phyloP scores from a whole-genome alignment of 2,797 vertebrate species.

The Poecilia wingei region DNA sequence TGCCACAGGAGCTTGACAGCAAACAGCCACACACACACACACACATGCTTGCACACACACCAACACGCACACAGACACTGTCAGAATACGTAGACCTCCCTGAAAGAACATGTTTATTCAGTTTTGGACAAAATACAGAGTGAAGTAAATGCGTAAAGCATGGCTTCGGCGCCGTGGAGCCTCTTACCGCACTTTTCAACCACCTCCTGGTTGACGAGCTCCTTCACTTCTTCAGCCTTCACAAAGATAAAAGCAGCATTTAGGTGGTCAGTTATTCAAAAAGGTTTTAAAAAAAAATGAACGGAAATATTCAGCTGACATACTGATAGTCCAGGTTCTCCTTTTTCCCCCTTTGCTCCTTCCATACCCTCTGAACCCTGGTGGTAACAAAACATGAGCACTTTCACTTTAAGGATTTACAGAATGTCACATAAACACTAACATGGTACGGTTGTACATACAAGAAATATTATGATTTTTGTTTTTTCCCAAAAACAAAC shows the following conservation, averaged over 20 bases:
- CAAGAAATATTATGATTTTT: not conserved
- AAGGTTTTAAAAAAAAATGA: not conserved
- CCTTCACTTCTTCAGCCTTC: slow-evolving; percentile 88
- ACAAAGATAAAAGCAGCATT: slow-evolving; percentile 33
- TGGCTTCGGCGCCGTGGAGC: slow-evolving; percentile 13
- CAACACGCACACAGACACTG: slow-evolving; percentile 23
- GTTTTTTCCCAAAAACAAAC: too few species aligned
- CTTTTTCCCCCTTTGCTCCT: slow-evolving; percentile 88
- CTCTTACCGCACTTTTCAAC: slow-evolving; percentile 85
- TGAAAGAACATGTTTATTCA: slow-evolving; percentile 21
- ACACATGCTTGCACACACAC: slow-evolving; percentile 27
- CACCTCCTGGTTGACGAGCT: slow-evolving; percentile 84
- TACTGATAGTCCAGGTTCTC: slow-evolving; percentile 89
- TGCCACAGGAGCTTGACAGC: slow-evolving; percentile 69
- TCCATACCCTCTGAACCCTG: slow-evolving; percentile 81
- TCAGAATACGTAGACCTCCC: slow-evolving; percentile 30
- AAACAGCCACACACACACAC: slow-evolving; percentile 40
- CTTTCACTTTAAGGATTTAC: not conserved
- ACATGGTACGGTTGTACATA: not conserved
- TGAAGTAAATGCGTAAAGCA: slow-evolving; percentile 5
- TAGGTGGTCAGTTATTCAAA: not conserved
- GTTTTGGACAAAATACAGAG: slow-evolving; percentile 14
- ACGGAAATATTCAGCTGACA: slow-evolving; percentile 42
- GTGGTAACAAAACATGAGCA: not conserved
- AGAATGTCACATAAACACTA: not conserved